Conservation (phyloP, 2,888 invertebrate genomes). For the Octonoba sinensis region DNA sequence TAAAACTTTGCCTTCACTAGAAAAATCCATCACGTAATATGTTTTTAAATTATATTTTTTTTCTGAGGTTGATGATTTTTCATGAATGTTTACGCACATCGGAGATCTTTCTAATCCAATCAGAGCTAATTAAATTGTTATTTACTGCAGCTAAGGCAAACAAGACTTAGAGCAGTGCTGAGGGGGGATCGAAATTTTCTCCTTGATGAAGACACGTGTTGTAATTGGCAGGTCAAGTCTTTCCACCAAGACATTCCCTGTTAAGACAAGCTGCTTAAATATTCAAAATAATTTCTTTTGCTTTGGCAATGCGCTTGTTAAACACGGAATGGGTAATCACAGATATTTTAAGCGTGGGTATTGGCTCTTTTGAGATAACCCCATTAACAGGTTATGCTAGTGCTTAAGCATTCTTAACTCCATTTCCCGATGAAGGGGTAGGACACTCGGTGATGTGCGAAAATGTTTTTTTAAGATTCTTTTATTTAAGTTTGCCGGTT, state of each 20-base stretch:
- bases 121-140: too few species aligned
- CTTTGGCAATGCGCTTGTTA: constrained; percentile 36
- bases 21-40: too few species aligned
- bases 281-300: constrained; percentile 25
- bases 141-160: too few species aligned
- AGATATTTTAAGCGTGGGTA: background rate
- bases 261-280: constrained; percentile 14
- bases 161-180: too few species aligned
- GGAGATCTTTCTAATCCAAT: too few species aligned
- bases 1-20: too few species aligned
- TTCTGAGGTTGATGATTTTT: too few species aligned
- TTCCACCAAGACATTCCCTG: constrained; percentile 25
- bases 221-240: constrained; percentile 31
- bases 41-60: too few species aligned
- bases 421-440: background rate
- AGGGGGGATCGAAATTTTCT: background rate
- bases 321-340: constrained; percentile 48
- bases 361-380: background rate
- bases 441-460: background rate
- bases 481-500: too few species aligned
- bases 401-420: constrained; percentile 23
- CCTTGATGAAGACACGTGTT: constrained; percentile 13
- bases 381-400: constrained; percentile 32
- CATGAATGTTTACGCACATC: too few species aligned
- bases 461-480: background rate